phyloP scores from a whole-genome alignment of 2,888 invertebrate genomes.

The Ectemnius lituratus region DNA sequence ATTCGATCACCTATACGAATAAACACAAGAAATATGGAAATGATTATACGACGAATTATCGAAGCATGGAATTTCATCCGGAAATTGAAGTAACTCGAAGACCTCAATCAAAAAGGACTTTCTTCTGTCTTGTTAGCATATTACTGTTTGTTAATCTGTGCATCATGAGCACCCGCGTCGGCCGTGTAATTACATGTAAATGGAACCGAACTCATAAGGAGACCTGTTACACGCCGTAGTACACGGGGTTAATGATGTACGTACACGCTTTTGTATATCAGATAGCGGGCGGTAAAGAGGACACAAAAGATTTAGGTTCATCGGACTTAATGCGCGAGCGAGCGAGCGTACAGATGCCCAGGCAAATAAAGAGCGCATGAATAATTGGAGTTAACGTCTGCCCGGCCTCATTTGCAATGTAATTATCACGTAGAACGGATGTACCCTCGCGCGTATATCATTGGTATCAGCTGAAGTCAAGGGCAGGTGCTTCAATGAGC shows the following conservation, averaged over 20 bases:
- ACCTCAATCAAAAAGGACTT: no score
- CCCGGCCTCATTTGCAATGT: slow-evolving; percentile 18
- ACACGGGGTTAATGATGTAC: slow-evolving; percentile 7
- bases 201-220: no score
- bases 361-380: slow-evolving; percentile 20
- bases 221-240: background rate
- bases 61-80: no score
- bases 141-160: no score
- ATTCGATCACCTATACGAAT: no score
- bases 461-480: slow-evolving; percentile 24
- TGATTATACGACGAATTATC: no score
- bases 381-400: slow-evolving; percentile 20
- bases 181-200: slow-evolving; percentile 7
- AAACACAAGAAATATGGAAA: no score
- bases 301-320: slow-evolving; percentile 6
- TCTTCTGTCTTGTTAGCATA: no score
- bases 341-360: background rate
- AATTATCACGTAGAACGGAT: slow-evolving; percentile 28
- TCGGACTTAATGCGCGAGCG: background rate
- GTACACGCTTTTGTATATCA: background rate
- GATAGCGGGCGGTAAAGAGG: background rate
- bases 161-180: slow-evolving; percentile 13
- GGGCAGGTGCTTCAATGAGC: slow-evolving; percentile 29
- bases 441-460: slow-evolving; percentile 10
- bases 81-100: no score